phyloP scores from a whole-genome alignment of 1,140 invertebrate species.

The Octopus sinensis region DNA sequence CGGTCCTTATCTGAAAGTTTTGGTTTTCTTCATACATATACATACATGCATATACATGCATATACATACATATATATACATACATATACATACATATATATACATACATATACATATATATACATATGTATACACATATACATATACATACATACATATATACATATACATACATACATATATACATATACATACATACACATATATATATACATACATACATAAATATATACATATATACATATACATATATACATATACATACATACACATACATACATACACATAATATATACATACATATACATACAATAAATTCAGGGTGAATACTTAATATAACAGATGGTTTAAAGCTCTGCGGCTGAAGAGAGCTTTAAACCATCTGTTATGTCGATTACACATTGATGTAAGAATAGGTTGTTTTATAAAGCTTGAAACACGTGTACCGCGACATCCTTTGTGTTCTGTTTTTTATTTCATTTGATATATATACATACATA shows the following conservation, averaged over 20 bases:
- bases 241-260: neutral
- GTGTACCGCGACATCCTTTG: too few species aligned
- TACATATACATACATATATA: neutral
- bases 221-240: too few species aligned
- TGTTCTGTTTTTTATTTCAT: too few species aligned
- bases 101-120: neutral
- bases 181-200: neutral
- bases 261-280: neutral
- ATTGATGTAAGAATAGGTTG: too few species aligned
- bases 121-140: neutral
- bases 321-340: too few species aligned
- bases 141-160: neutral
- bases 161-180: neutral
- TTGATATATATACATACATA: too few species aligned
- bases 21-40: neutral
- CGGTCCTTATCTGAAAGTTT: neutral
- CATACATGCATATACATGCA: neutral
- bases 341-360: too few species aligned
- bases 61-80: neutral
- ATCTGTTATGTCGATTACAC: too few species aligned
- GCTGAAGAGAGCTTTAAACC: too few species aligned
- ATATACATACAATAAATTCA: too few species aligned
- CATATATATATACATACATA: neutral
- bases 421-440: too few species aligned
- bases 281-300: too few species aligned